Base-by-base conservation (phyloP, 2,888 invertebrate species). In the Zele albiditarsus region DNA sequence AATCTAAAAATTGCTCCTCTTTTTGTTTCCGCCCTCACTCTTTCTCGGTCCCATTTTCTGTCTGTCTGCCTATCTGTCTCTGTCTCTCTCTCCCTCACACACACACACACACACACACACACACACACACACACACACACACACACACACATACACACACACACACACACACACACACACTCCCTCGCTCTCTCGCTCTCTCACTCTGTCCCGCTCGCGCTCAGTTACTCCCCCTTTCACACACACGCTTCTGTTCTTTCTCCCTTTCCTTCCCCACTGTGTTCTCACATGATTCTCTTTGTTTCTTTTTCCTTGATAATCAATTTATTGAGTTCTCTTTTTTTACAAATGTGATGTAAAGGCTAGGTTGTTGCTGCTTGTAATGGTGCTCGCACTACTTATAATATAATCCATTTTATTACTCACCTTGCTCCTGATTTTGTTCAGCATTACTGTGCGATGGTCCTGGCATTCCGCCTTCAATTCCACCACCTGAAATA, bases 351-450 rank as follows among this genome's bases (percentile, higher is more conserved):
- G 85, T 87, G 87, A 88, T 86, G 85, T 86, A 88, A 88, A 87
- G 88, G 88, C 89, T 89, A 89, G 89, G 89, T 89, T 89, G 89
- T 89, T 89, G 89, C 89, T 89, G 89, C 89, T 89, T 89, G 89
- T 88, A 89, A 89, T 89, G 89, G 89, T 89, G 89, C 89, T 89
- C 89, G 89, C 88, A 89, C 89, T 89, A 89, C 88, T 84, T 84
- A 69, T 78, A 80, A 73, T 77, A 66, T 57, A 75, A 71, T 69
- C 57, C 38, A 71, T 76, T 60, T 68, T 80, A 57, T 80, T 84
- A 89, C 89, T 89, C 86, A 89, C 89, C 89, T 85, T 89, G 89
- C 81, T 89, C 89, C 81, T 88, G 89, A 82, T 88, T 89, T 74
- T 89, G 79, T 80, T 89, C 89, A 23, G 84, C 81, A 71, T 82